phyloP scores from a whole-genome alignment of 2,888 invertebrate genomes.

The Brachyopa scutellaris region DNA sequence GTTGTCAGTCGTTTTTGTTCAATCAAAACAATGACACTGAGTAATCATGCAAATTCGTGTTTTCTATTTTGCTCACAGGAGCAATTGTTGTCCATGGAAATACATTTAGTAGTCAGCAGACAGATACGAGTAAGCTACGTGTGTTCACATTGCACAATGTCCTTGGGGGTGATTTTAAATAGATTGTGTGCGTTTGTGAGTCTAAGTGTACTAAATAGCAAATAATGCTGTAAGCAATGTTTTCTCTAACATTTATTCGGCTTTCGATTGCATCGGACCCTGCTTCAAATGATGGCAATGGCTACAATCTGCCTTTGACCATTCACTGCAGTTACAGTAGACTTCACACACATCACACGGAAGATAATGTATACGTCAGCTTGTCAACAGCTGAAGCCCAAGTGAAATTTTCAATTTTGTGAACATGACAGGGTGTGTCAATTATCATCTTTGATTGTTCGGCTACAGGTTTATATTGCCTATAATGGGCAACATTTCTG shows the following conservation, averaged over 20 bases:
- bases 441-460: slow-evolving; percentile 47
- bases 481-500: not conserved
- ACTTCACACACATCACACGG: too few relatives aligned
- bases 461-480: not conserved
- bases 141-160: slow-evolving; percentile 21
- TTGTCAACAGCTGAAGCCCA: slow-evolving; percentile 10
- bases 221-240: slow-evolving; percentile 63
- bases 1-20: slow-evolving; percentile 50
- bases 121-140: not conserved
- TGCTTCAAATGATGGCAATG: not conserved
- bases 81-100: slow-evolving; percentile 53
- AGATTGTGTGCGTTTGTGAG: not conserved
- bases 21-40: slow-evolving; percentile 67
- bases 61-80: slow-evolving; percentile 54
- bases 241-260: slow-evolving; percentile 39
- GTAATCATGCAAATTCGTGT: slow-evolving; percentile 71
- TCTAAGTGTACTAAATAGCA: slow-evolving; percentile 8
- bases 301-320: slow-evolving; percentile 13
- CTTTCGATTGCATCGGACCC: slow-evolving; percentile 36
- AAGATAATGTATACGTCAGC: slow-evolving; percentile 31
- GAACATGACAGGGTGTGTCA: slow-evolving; percentile 50
- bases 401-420: slow-evolving; percentile 23
- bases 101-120: slow-evolving; percentile 22
- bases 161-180: slow-evolving; percentile 3
- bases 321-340: slow-evolving; percentile 17